A percentile compares a stretch with the other conserved stretches of the same genome.
Conservation (phyloP, 1,140 invertebrate species). For the Radopholus similis region DNA sequence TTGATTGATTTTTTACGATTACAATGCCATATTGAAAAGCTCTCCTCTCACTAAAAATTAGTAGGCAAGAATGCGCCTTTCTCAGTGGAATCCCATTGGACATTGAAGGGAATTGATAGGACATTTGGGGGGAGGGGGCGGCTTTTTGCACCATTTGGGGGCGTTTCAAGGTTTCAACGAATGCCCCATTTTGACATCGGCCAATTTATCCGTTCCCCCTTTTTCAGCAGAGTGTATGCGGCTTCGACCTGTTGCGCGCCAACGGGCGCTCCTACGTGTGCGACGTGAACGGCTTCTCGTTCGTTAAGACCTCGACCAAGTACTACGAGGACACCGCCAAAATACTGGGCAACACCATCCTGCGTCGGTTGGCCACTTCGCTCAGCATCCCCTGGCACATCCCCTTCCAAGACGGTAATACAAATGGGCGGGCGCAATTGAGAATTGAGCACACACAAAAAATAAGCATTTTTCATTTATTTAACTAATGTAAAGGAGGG, state of each 20-base stretch:
- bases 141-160: too few species aligned
- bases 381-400: conserved; percentile 64
- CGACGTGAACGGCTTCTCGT: conserved; percentile 99
- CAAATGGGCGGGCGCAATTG: background rate
- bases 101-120: too few species aligned
- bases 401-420: conserved; percentile 42
- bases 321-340: conserved; percentile 99
- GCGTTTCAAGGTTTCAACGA: too few species aligned
- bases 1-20: too few species aligned
- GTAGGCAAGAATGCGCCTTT: too few species aligned
- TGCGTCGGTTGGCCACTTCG: conserved; percentile 43
- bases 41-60: too few species aligned
- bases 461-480: background rate
- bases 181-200: too few species aligned
- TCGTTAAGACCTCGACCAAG: conserved; percentile 98
- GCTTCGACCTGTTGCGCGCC: conserved; percentile 93
- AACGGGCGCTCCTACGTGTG: conserved; percentile 93
- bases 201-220: too few species aligned
- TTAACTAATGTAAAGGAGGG: too few species aligned
- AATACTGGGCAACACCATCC: conserved; percentile 71
- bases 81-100: too few species aligned
- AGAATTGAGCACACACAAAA: background rate
- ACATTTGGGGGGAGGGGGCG: too few species aligned
- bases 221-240: conserved; percentile 87
- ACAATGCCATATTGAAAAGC: too few species aligned